Evolutionary conservation across 2,888 invertebrate genomes (phyloP).

Genomic region (Tolmerus cingulatus): DNA sequence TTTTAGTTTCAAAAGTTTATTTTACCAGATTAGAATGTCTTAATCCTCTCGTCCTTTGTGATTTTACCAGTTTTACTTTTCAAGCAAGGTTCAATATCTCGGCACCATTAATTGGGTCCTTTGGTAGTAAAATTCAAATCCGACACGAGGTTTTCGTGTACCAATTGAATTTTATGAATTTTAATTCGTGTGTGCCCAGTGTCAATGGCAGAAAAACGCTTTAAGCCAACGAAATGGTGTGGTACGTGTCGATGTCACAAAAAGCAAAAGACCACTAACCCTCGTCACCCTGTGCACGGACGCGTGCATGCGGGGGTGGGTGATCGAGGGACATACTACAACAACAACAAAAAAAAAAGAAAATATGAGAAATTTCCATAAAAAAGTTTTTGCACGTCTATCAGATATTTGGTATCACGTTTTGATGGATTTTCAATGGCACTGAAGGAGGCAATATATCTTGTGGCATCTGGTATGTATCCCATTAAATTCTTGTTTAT

Average conservation of each 20-base stretch:
- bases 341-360: neutral
- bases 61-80: too few relatives aligned
- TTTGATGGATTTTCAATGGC: slow-evolving; percentile 47
- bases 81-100: too few relatives aligned
- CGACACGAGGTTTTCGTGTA: neutral
- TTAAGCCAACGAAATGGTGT: neutral
- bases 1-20: too few relatives aligned
- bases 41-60: too few relatives aligned
- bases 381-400: slow-evolving; percentile 41
- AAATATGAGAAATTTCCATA: slow-evolving; percentile 23
- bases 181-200: neutral
- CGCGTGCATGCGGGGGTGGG: neutral
- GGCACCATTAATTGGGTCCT: neutral
- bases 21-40: too few relatives aligned
- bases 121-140: neutral
- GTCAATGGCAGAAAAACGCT: neutral
- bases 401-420: slow-evolving; percentile 47
- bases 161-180: neutral
- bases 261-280: neutral
- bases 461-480: slow-evolving; percentile 47
- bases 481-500: slow-evolving; percentile 48
- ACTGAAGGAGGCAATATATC: slow-evolving; percentile 45
- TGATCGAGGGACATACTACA: neutral
- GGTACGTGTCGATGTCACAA: slow-evolving; percentile 16
- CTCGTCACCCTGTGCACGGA: slow-evolving; percentile 8